Percentiles rank a stretch among this genome's conserved stretches.
Evolutionary conservation across 2,113 vertebrate genomes (phyloP).

Genomic region (Casuarius casuarius): DNA sequence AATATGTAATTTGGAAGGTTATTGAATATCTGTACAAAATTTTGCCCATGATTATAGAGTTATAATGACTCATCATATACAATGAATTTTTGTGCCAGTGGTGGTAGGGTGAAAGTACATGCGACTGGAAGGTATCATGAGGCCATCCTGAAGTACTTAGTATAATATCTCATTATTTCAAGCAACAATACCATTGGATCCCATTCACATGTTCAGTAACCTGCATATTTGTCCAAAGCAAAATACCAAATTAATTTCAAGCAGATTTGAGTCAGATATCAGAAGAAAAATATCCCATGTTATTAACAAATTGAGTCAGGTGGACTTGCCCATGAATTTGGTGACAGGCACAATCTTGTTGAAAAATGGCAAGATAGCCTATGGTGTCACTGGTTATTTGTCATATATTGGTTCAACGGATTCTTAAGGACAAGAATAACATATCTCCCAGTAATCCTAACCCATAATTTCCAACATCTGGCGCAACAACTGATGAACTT

Average conservation of each 20-base stretch:
- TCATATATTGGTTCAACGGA: not conserved
- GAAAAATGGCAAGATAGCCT: not conserved
- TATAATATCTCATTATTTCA: slow-evolving; percentile 9
- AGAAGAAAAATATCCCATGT: not conserved
- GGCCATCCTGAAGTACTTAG: not conserved
- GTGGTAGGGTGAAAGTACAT: not conserved
- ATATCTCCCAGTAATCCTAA: not conserved
- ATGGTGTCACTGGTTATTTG: not conserved
- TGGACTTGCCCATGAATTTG: not conserved
- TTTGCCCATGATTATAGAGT: not conserved
- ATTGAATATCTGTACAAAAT: slow-evolving; percentile 43
- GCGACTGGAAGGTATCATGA: not conserved
- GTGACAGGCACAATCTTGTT: not conserved
- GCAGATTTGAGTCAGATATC: not conserved
- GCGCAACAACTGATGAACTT: not conserved
- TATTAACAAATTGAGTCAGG: not conserved
- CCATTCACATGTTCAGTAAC: not conserved
- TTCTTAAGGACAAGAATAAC: not conserved
- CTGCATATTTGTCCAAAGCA: not conserved
- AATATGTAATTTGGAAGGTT: slow-evolving; percentile 31
- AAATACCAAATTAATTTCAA: slow-evolving; percentile 13
- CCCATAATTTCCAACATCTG: not conserved
- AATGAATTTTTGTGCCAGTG: not conserved
- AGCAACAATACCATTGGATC: not conserved
- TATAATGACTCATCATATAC: slow-evolving; percentile 12